Evolutionary conservation across 2,797 vertebrate genomes (phyloP), one percentile per base, ranked within the genome.

Genomic region (Carduelis carduelis): DNA sequence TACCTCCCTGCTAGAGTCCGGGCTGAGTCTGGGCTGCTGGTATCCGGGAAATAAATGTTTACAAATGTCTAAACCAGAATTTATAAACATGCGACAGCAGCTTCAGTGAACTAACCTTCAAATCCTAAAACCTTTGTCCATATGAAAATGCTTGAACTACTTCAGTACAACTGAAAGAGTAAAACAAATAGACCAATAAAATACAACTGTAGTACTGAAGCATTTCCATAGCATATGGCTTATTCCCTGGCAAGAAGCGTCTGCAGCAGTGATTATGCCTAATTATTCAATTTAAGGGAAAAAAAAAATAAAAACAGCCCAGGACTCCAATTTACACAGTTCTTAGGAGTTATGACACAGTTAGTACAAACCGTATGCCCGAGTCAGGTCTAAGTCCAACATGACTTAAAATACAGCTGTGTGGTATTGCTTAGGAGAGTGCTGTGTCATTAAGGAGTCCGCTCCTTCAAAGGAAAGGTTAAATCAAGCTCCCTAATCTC

Each of bases 401-500:
- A 11, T 20, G 44, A 52, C 37, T 39, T 39, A n/a, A 88, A 91
- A 84, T 21, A n/a, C 28, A 23, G 37, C 52, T 41, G 28, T 32
- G 77, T 49, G 69, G 39, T 57, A 63, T 44, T 15, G 3, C 65
- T 50, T 50, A 44, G 65, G 32, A 75, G 34, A 95, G 23, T 2
- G 0, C 56, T 74, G 63, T n/a, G 15, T 66, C 55, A 55, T 52
- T 60, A 70, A 50, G 77, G 63, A 78, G 44, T 27, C 65, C 85
- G 47, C 72, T 84, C 76, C 87, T 83, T 95, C 89, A 85, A 65
- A 69, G 57, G 50, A 84, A 68, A 92, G 65, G 70, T 85, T 95
- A 93, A 95, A 75, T 64, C 78, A 64, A 92, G 17, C 72, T 75
- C 60, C 61, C 39, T 89, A 89, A 93, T 94, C 87, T 96, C 76